phyloP scores from a whole-genome alignment of 2,113 vertebrate genomes.

The Okapia johnstoni region DNA sequence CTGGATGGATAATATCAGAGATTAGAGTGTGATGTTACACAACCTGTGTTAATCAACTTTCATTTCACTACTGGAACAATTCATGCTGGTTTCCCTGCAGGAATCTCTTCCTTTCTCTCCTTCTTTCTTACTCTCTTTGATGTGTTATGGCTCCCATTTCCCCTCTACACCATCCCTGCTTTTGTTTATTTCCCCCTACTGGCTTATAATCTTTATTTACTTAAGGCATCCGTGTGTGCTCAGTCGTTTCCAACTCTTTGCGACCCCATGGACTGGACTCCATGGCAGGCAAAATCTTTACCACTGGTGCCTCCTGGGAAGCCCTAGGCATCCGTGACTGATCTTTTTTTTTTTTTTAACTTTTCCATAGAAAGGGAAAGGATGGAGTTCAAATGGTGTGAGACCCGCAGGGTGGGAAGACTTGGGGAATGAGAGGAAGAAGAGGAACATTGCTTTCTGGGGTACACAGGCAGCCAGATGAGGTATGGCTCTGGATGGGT shows the following conservation, averaged over 20 bases:
- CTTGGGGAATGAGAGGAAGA: background rate
- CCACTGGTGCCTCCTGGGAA: background rate
- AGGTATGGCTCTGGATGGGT: too few relatives aligned
- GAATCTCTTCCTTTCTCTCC: background rate
- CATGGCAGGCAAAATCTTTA: background rate
- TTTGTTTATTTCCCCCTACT: background rate
- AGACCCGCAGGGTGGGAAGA: background rate
- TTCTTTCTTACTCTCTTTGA: background rate
- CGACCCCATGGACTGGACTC: background rate
- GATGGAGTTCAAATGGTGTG: background rate
- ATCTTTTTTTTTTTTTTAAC: background rate
- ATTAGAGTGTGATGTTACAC: background rate
- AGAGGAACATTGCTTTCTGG: background rate
- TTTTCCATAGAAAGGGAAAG: background rate
- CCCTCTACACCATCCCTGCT: background rate
- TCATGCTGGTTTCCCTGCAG: background rate
- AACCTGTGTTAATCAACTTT: background rate
- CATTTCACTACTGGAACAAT: background rate
- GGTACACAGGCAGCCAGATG: accelerated
- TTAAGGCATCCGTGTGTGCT: background rate
- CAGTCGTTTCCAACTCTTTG: background rate
- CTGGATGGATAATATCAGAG: background rate
- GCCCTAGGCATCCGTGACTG: background rate
- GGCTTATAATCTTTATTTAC: background rate
- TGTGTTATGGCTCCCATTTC: background rate